Evolutionary conservation across 2,113 vertebrate species (phyloP).

Genomic region (Pyxicephalus adspersus): DNA sequence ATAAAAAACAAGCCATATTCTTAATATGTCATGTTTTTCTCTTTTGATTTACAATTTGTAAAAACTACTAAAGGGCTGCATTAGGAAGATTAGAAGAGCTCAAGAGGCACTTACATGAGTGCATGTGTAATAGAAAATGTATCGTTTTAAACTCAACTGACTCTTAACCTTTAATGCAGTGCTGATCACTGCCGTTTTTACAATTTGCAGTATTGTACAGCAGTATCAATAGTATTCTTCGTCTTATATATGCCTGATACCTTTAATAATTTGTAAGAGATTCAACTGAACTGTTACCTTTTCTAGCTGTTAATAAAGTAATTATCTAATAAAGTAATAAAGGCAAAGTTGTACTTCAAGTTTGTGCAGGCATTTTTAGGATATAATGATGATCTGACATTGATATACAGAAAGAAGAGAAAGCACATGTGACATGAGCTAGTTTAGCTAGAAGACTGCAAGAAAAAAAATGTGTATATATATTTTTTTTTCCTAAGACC

Average conservation of each 20-base stretch:
- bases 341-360: no score
- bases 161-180: constrained; percentile 6
- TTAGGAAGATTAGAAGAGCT: neutral
- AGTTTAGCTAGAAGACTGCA: no score
- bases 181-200: constrained; percentile 4
- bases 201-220: constrained; percentile 19
- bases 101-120: constrained; percentile 13
- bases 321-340: no score
- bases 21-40: neutral
- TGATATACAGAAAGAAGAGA: no score
- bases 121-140: constrained; percentile 28
- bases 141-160: constrained; percentile 9
- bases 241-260: neutral
- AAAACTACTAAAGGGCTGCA: neutral
- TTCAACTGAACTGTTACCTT: no score
- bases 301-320: no score
- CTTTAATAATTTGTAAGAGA: neutral
- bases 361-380: no score
- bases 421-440: no score
- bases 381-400: no score
- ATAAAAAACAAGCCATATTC: no score
- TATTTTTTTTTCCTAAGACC: no score
- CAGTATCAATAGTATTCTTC: constrained; percentile 12
- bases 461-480: neutral
- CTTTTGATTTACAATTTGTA: neutral